Evolutionary conservation across 2,113 vertebrate species (phyloP).

Genomic region (Pelmatolapia mariae): DNA sequence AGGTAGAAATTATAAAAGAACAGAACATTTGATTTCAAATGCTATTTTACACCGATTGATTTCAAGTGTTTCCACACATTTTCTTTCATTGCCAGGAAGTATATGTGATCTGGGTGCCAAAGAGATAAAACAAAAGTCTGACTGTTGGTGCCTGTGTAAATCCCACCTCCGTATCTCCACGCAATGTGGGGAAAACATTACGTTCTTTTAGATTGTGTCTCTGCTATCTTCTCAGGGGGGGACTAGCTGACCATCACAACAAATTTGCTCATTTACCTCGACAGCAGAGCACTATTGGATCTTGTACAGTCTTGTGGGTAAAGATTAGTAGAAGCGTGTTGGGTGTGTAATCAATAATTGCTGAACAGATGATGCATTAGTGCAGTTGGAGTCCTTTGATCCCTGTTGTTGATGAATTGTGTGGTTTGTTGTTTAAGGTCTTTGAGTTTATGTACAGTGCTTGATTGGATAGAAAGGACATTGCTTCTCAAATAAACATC

Average conservation of each 20-base stretch:
- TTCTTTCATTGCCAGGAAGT: conserved; percentile 22
- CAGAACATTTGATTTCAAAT: conserved; percentile 7
- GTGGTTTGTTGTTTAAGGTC: conserved; percentile 1
- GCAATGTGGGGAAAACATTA: neutral
- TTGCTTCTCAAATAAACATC: neutral
- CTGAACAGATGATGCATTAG: conserved; percentile 20
- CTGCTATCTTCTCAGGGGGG: conserved; percentile 67
- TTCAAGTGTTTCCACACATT: conserved; percentile 11
- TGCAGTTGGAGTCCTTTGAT: neutral
- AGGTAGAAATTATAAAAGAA: neutral
- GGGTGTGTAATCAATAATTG: neutral
- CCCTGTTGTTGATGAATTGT: neutral
- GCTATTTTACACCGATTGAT: conserved; percentile 15
- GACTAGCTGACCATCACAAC: conserved; percentile 30
- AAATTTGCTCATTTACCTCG: conserved; percentile 47
- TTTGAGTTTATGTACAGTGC: conserved; percentile 22
- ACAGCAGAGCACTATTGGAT: conserved; percentile 21
- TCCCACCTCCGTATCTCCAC: conserved; percentile 36
- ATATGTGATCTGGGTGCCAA: conserved; percentile 56
- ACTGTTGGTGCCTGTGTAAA: conserved; percentile 48
- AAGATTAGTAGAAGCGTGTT: neutral
- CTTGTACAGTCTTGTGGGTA: neutral
- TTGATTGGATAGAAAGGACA: conserved; percentile 37
- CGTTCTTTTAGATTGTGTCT: conserved; percentile 22
- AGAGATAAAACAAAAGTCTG: conserved; percentile 39